Evolutionary conservation across 1,140 invertebrate species (phyloP), one percentile per base, ranked within the genome.

Genomic region (Camponotus pennsylvanicus): DNA sequence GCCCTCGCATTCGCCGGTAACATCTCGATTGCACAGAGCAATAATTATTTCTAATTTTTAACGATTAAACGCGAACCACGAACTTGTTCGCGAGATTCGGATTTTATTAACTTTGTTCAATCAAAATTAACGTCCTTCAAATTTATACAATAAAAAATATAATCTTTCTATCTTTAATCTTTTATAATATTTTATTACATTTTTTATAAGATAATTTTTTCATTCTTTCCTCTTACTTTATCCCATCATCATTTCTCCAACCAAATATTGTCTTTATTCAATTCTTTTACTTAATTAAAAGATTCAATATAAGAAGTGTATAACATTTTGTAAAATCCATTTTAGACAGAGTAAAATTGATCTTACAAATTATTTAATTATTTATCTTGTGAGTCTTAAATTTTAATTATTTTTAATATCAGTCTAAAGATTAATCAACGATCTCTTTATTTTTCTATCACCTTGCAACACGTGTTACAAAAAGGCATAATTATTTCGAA

Each of bases 1-100:
- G 69, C 40, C n/a, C 79, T 83, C 79, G 21, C 79, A 70, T 42
- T n/a, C 79, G 32, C 55, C 67, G 11, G 45, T 61, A 80, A 70
- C 52, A 70, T 70, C 21, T 75, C 79, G 69, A 75, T 78, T 18
- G 49, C 42, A 40, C 40, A 34, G 32, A 83, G 42, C 69, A 57
- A n/a, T 75, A 83, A 75, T 75, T 45, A 75, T 61, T 61, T 73
- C 11, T n/a, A 45, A 49, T 9, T 42, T 5, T 3, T 34, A 45
- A 73, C 42, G 8, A 27, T 45, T 69, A 7, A 5, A 42, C 45
- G n/a, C 27, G 9, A 21, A 27, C 18, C 7, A 52, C 0, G 32
- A 21, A 7, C n/a, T 52, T 18, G 15, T 82, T 27, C 3, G 59
- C 2, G 7, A 55, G 32, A 67, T 79, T 57, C 7, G 0, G n/a